A percentile compares a stretch with the other conserved stretches of the same genome.
Conservation (phyloP, 2,888 invertebrate genomes). For the Hirudinaria manillensis region DNA sequence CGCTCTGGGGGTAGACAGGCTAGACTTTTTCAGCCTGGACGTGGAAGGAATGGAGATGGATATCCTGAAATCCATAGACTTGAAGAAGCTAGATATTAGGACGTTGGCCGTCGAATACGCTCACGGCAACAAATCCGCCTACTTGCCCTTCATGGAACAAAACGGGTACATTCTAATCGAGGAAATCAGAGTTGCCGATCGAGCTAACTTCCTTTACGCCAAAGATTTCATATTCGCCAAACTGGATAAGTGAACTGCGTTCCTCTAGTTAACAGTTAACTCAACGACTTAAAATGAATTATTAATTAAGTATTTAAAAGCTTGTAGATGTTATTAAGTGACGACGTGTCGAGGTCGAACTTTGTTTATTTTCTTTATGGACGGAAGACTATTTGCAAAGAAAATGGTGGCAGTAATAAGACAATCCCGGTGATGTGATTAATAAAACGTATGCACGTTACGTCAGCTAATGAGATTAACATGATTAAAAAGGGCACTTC, state of each 20-base stretch:
- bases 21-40: constrained; percentile 68
- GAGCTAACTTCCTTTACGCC: constrained; percentile 14
- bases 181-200: not conserved
- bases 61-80: constrained; percentile 62
- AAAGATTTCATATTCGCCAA: constrained; percentile 25
- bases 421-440: too few species aligned
- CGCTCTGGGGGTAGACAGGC: constrained; percentile 67
- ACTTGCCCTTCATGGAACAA: constrained; percentile 22
- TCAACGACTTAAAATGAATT: too few species aligned
- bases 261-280: too few species aligned
- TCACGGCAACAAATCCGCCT: constrained; percentile 35
- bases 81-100: constrained; percentile 56
- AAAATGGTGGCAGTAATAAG: too few species aligned
- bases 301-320: too few species aligned
- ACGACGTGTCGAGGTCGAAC: too few species aligned
- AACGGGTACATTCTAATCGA: constrained; percentile 29
- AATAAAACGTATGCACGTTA: too few species aligned
- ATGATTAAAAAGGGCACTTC: too few species aligned
- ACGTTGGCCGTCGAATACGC: constrained; percentile 46
- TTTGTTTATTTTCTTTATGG: too few species aligned
- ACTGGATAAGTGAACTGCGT: not conserved
- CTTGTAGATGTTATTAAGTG: too few species aligned
- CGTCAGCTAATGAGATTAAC: too few species aligned
- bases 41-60: constrained; percentile 59
- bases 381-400: too few species aligned